phyloP scores from a whole-genome alignment of 2,888 invertebrate species.

The Stenodera caucasica region DNA sequence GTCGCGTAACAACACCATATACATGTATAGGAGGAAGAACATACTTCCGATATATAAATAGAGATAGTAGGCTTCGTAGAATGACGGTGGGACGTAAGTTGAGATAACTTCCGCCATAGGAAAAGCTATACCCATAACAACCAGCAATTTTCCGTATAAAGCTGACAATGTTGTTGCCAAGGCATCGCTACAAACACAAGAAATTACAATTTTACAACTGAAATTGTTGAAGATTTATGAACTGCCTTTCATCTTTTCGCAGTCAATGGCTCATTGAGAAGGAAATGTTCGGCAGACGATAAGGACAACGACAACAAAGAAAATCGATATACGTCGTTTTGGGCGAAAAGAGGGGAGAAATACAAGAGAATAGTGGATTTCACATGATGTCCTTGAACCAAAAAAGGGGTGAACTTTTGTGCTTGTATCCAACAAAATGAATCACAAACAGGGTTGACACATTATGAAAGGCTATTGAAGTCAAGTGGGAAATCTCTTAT shows the following conservation, averaged over 20 bases:
- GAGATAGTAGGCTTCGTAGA: conserved; percentile 77
- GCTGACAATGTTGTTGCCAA: conserved; percentile 88
- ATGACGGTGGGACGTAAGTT: conserved; percentile 89
- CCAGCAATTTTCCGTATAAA: conserved; percentile 88
- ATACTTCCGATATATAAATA: conserved; percentile 72
- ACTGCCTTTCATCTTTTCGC: background rate
- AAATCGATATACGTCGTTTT: background rate
- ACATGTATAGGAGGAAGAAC: conserved; percentile 69
- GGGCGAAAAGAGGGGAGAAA: background rate
- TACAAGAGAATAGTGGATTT: background rate
- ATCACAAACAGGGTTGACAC: too few species aligned
- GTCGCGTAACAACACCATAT: conserved; percentile 69
- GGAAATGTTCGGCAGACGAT: background rate
- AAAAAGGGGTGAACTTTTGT: too few species aligned
- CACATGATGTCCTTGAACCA: background rate
- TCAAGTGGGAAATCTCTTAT: too few species aligned
- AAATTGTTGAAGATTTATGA: too few species aligned
- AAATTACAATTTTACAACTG: conserved; percentile 15
- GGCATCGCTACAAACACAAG: conserved; percentile 81
- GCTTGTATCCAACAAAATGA: too few species aligned
- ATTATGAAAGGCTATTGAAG: too few species aligned
- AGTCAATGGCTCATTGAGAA: background rate
- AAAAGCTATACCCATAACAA: conserved; percentile 93
- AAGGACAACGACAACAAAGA: background rate
- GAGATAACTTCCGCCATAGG: conserved; percentile 96